Percentiles rank a stretch among this genome's conserved stretches.
phyloP scores from a whole-genome alignment of 2,113 vertebrate genomes.

The Oncorhynchus keta region DNA sequence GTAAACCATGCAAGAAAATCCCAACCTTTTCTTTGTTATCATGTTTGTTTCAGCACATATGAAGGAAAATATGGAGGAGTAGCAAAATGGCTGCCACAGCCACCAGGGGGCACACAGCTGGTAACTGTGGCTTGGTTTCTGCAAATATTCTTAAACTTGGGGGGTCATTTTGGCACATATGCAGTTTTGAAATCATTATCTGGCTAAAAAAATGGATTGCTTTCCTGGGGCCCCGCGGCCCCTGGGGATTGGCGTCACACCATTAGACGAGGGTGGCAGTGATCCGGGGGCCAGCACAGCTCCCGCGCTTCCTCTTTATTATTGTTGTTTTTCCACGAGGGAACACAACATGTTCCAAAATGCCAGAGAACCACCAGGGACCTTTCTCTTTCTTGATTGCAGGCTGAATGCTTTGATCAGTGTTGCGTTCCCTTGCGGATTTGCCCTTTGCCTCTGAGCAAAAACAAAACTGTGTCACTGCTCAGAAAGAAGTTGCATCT shows the following conservation, averaged over 20 bases:
- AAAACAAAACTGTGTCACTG: slow-evolving; percentile 9
- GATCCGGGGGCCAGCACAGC: slow-evolving; percentile 26
- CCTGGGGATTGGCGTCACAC: not conserved
- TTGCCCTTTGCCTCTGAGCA: slow-evolving; percentile 29
- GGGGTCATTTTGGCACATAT: too few species aligned
- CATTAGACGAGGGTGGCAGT: slow-evolving; percentile 27
- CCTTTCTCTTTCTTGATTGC: slow-evolving; percentile 21
- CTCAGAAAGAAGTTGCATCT: not conserved
- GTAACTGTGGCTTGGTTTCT: too few species aligned
- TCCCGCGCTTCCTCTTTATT: slow-evolving; percentile 1
- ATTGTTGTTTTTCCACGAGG: slow-evolving; percentile 31
- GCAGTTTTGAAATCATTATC: not conserved
- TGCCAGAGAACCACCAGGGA: slow-evolving; percentile 18
- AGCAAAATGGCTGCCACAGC: too few species aligned
- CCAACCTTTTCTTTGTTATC: too few species aligned
- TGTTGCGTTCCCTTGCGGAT: slow-evolving; percentile 32
- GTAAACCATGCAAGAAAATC: too few species aligned
- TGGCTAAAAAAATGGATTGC: slow-evolving; percentile 5
- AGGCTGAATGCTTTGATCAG: slow-evolving; percentile 49
- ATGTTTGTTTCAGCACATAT: too few species aligned
- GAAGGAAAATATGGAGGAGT: too few species aligned
- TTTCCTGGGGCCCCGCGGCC: too few species aligned
- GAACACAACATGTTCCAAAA: slow-evolving; percentile 20
- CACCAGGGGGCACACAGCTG: not conserved
- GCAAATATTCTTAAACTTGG: too few species aligned